Percentiles rank a stretch among this genome's conserved stretches.
Conservation (phyloP, 2,797 vertebrate genomes). For the Mallotus villosus region DNA sequence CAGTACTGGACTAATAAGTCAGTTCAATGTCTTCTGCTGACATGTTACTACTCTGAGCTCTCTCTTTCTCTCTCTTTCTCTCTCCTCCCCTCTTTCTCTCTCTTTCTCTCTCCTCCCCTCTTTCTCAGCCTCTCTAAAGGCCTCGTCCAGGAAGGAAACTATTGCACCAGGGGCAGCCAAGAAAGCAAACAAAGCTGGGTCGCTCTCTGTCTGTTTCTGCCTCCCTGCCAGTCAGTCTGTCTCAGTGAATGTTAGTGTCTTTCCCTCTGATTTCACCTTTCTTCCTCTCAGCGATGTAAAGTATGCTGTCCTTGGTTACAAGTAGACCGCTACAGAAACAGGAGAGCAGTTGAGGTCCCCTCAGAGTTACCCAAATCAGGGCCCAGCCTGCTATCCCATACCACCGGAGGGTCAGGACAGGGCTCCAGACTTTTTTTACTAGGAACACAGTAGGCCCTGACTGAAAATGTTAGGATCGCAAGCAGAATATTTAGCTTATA, state of each 20-base stretch:
- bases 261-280: too few species aligned
- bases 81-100: neutral
- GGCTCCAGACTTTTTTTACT: too few species aligned
- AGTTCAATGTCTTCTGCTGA: too few species aligned
- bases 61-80: too few species aligned
- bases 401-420: slow-evolving; percentile 25
- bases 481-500: too few species aligned
- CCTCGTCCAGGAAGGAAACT: slow-evolving; percentile 36
- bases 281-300: slow-evolving; percentile 56
- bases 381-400: slow-evolving; percentile 57
- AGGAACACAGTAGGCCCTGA: too few species aligned
- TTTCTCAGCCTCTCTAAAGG: neutral
- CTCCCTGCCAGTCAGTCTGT: too few species aligned
- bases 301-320: slow-evolving; percentile 60
- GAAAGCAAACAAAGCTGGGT: slow-evolving; percentile 22
- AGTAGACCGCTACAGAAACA: slow-evolving; percentile 55
- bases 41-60: too few species aligned
- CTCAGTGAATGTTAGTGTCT: too few species aligned
- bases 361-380: slow-evolving; percentile 59
- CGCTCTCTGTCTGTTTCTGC: neutral
- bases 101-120: too few species aligned
- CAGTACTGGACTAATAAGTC: too few species aligned
- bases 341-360: slow-evolving; percentile 63
- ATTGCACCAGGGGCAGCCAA: slow-evolving; percentile 1
- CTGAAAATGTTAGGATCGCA: too few species aligned